Evolutionary conservation across 2,888 invertebrate genomes (phyloP).

Genomic region (Norana najaformis): DNA sequence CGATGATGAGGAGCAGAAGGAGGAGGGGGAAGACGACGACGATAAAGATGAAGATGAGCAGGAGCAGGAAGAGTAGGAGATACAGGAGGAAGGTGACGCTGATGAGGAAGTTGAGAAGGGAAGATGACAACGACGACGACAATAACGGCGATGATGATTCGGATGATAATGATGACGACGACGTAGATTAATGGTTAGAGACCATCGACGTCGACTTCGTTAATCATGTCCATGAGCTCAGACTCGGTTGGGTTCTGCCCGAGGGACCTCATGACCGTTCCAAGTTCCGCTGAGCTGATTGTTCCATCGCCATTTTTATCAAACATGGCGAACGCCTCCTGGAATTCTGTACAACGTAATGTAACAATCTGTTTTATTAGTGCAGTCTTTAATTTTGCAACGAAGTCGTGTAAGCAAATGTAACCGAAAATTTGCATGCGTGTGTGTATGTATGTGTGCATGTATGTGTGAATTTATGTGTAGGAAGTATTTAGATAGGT

Average conservation of each 20-base stretch:
- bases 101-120: no score
- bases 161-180: neutral
- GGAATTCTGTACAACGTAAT: slow-evolving; percentile 38
- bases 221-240: slow-evolving; percentile 29
- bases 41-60: no score
- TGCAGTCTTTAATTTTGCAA: no score
- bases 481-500: no score
- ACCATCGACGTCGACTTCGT: slow-evolving; percentile 34
- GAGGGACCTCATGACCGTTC: slow-evolving; percentile 43
- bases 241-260: slow-evolving; percentile 39
- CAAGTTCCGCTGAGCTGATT: slow-evolving; percentile 43
- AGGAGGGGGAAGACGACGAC: no score
- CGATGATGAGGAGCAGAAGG: no score
- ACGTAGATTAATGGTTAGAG: neutral
- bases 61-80: neutral
- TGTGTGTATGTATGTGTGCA: no score
- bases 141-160: neutral
- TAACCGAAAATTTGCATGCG: no score
- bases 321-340: slow-evolving; percentile 46
- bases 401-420: no score
- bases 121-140: neutral
- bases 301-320: slow-evolving; percentile 43
- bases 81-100: neutral
- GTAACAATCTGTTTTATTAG: no score
- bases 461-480: no score